Percentiles rank a stretch among this genome's conserved stretches.
These are phyloP conservation scores for Silurus aristotelis DNA, from an alignment of 2,797 vertebrate genomes.

Conservation along the genomic window DNA sequence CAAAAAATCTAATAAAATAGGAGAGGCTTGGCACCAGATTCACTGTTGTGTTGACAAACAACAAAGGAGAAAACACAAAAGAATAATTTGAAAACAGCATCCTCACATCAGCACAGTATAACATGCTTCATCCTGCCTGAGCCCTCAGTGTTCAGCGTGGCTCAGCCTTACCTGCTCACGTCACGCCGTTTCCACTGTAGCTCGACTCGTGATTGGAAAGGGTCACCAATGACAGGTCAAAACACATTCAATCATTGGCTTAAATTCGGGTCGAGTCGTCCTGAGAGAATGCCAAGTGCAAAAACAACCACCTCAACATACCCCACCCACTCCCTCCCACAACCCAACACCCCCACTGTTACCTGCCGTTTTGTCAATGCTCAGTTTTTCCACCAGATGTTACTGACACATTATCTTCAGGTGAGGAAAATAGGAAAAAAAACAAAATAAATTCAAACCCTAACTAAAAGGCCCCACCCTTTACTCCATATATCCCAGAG, in stretches of 20 bases:
- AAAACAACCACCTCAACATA: constrained; percentile 29
- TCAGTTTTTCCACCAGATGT: constrained; percentile 62
- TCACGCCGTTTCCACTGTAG: constrained; percentile 63
- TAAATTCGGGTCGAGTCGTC: constrained; percentile 66
- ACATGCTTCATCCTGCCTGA: constrained; percentile 26
- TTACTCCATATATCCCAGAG: constrained; percentile 15
- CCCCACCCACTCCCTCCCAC: background rate
- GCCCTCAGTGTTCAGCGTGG: constrained; percentile 43
- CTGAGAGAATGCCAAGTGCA: constrained; percentile 84
- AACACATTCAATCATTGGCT: constrained; percentile 80
- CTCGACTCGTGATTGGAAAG: constrained; percentile 67
- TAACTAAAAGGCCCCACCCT: constrained; percentile 11
- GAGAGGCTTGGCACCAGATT: constrained; percentile 74
- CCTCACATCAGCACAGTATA: constrained; percentile 60
- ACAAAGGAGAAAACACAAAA: constrained; percentile 51
- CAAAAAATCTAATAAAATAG: constrained; percentile 10
- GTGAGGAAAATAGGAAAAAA: constrained; percentile 26
- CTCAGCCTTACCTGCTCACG: constrained; percentile 42
- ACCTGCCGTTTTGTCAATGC: constrained; percentile 35
- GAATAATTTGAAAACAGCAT: constrained; percentile 58
- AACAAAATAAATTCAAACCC: constrained; percentile 17
- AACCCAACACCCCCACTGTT: background rate
- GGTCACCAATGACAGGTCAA: constrained; percentile 70
- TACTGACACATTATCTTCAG: constrained; percentile 68
- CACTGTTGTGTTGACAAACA: constrained; percentile 64